Evolutionary conservation across 2,888 invertebrate species (phyloP).

Genomic region (Muschampia plurimacula): DNA sequence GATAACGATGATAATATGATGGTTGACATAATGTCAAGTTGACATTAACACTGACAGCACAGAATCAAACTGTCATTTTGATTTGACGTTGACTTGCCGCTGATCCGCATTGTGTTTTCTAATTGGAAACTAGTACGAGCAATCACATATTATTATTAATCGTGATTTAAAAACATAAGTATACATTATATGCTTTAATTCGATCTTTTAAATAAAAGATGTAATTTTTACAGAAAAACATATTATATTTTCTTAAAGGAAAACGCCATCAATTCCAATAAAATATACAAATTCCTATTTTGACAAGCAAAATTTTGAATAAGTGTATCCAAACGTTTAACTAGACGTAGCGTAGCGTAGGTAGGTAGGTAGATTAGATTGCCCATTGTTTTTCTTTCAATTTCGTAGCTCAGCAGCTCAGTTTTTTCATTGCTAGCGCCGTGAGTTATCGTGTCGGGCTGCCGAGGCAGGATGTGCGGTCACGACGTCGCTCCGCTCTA

Average conservation of each 20-base stretch:
- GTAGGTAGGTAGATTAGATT: constrained; percentile 6
- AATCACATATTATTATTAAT: neutral
- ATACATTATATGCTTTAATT: no score
- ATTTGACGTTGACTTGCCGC: neutral
- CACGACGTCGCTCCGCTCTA: constrained; percentile 53
- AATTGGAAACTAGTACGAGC: neutral
- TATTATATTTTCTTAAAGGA: no score
- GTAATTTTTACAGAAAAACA: no score
- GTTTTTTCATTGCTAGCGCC: constrained; percentile 59
- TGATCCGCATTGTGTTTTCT: neutral
- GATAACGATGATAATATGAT: no score
- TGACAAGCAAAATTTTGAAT: neutral
- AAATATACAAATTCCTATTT: neutral
- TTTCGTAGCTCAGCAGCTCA: constrained; percentile 59
- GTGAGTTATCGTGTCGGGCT: constrained; percentile 50
- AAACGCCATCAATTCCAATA: neutral
- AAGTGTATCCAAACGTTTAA: constrained; percentile 24
- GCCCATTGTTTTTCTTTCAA: constrained; percentile 46
- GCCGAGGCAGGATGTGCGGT: constrained; percentile 60
- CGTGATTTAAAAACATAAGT: no score
- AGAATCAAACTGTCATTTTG: neutral
- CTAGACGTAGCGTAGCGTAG: neutral
- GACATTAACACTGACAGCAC: neutral
- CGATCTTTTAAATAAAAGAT: no score
- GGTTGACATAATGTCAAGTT: neutral